phyloP scores from a whole-genome alignment of 2,113 vertebrate species.

The Anarrhichthys ocellatus region DNA sequence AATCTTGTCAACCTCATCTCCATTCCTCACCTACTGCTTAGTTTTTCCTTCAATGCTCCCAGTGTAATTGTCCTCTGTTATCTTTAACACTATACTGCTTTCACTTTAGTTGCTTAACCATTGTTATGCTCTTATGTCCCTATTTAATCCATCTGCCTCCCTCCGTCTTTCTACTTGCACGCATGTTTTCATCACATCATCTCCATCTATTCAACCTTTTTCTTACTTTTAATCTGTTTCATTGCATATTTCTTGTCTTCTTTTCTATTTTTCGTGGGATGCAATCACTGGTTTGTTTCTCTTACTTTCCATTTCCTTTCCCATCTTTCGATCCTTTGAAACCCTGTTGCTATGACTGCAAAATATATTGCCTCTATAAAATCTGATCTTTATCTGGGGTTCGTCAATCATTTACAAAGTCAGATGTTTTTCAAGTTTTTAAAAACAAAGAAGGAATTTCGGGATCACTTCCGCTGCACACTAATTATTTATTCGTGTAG shows the following conservation, averaged over 20 bases:
- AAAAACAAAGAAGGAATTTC: slow-evolving; percentile 33
- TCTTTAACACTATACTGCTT: neutral
- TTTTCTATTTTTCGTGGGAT: neutral
- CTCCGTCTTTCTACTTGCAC: slow-evolving; percentile 1
- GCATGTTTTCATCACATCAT: slow-evolving; percentile 5
- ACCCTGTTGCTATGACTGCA: neutral
- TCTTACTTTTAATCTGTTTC: neutral
- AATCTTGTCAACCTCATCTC: slow-evolving; percentile 1
- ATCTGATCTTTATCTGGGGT: slow-evolving; percentile 19
- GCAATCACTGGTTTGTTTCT: neutral
- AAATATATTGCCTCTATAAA: slow-evolving; percentile 20
- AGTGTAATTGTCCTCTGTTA: neutral
- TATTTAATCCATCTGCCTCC: slow-evolving; percentile 6
- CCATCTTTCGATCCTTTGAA: slow-evolving; percentile 17
- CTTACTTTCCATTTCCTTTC: neutral
- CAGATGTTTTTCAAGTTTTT: slow-evolving; percentile 39
- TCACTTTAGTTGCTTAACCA: slow-evolving; percentile 25
- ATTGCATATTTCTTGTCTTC: neutral
- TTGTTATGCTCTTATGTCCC: neutral
- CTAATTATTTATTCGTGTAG: slow-evolving; percentile 35
- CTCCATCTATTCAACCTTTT: neutral
- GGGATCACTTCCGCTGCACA: neutral
- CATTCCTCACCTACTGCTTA: neutral
- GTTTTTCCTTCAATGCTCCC: neutral
- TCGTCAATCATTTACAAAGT: slow-evolving; percentile 41